Evolutionary conservation across 2,888 invertebrate genomes (phyloP).

Genomic region (Trimorus sp.): DNA sequence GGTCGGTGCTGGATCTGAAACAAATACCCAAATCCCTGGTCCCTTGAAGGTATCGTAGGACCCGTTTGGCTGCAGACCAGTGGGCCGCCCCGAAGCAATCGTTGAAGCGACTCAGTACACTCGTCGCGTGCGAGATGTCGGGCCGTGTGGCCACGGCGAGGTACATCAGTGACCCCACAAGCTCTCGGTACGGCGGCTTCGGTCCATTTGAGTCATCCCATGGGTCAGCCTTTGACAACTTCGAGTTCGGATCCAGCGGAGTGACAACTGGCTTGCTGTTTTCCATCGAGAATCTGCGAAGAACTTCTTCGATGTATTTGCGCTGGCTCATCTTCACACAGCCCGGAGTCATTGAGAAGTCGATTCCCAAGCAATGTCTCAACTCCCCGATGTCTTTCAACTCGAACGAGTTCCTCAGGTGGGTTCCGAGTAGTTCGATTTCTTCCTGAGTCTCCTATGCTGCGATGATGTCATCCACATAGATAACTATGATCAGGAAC

Average conservation of each 20-base stretch:
- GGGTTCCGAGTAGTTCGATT: constrained; percentile 29
- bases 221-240: background rate
- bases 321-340: background rate
- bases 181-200: constrained; percentile 10
- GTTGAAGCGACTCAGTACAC: constrained; percentile 34
- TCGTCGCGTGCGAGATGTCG: constrained; percentile 57
- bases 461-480: constrained; percentile 43
- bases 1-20: background rate
- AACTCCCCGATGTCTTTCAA: constrained; percentile 67
- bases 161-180: constrained; percentile 7
- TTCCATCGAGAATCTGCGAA: background rate
- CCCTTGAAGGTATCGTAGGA: constrained; percentile 7
- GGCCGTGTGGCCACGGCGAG: constrained; percentile 59
- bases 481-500: constrained; percentile 1
- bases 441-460: constrained; percentile 34
- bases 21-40: constrained; percentile 1
- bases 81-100: constrained; percentile 2
- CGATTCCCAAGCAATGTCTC: constrained; percentile 68
- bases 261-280: constrained; percentile 2
- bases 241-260: background rate
- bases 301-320: background rate
- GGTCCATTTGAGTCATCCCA: background rate
- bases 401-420: constrained; percentile 60
- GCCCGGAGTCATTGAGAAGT: constrained; percentile 55
- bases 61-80: constrained; percentile 20